Evolutionary conservation across 2,797 vertebrate species (phyloP), one percentile per base, ranked within the genome.

Genomic region (Sebastes umbrosus): DNA sequence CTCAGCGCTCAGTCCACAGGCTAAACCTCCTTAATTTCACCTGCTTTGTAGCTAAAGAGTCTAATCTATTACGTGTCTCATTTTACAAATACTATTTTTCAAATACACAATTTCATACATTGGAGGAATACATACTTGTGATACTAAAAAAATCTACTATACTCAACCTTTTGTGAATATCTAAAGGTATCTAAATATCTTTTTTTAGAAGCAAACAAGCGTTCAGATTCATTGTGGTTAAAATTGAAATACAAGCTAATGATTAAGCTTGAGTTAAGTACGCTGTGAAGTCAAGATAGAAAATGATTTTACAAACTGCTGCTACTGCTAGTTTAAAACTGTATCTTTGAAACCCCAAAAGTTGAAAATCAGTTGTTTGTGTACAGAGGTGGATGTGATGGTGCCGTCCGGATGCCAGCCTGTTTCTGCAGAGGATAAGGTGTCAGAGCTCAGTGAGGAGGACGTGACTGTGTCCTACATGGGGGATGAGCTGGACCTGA

Each of bases 401-500:
- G 94, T 82, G 94, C 87, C 27, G 79, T 78, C 85, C 25, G 86
- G 79, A 36, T 80, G 86, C 73, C 88, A 68, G 50, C 54, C 94
- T 71, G 95, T 84, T 90, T 86, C 96, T 93, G 94, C 96, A 75
- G 96, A 96, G 87, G 96, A 93, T 52, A 98, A 97, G 73, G 95
- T 84, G 25, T 80, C 96, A 82, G 96, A 97, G 87, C 93, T 97
- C 89, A 96, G 96, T 83, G 95, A 98, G 77, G 97, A 97, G 32
- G 97, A 98, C 77, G 97, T 97, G 80, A 96, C 96, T 11, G 96
- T 96, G 75, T 97, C 97, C 80, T 98, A 98, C 87, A 98, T 98
- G 27, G 97, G 97, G 69, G 97, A 98, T 86, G 98, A 99, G 86
- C 95, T 99, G 89, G 97, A 99, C 90, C 96, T 99, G 58, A 98